These are phyloP conservation scores for Characodon lateralis DNA, from an alignment of 2,797 vertebrate genomes.

Conservation along the genomic window DNA sequence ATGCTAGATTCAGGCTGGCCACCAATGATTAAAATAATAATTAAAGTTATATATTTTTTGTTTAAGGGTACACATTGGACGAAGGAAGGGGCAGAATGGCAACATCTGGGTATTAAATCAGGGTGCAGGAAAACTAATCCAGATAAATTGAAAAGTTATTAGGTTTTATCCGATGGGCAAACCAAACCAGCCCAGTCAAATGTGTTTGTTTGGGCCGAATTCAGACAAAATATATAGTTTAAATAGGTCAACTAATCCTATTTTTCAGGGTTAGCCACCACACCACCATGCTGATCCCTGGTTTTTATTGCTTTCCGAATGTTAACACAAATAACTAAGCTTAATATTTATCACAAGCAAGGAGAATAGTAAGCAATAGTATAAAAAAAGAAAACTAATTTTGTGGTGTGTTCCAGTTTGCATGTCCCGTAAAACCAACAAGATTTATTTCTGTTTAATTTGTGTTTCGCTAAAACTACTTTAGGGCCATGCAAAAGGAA, in stretches of 20 bases:
- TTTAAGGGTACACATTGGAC: not conserved
- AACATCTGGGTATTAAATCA: not conserved
- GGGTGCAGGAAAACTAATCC: not conserved
- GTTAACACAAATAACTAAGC: not conserved
- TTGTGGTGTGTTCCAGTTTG: not conserved
- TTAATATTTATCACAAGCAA: not conserved
- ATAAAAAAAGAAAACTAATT: not conserved
- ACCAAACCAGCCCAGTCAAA: not conserved
- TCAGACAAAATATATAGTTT: not conserved
- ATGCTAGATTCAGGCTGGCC: not conserved
- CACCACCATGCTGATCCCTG: not conserved
- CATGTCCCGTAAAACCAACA: not conserved
- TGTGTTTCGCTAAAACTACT: not conserved
- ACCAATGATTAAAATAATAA: not conserved
- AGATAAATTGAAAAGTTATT: not conserved
- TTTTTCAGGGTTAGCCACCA: not conserved
- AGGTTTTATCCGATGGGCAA: not conserved
- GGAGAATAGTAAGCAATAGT: not conserved
- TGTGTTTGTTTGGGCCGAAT: not conserved
- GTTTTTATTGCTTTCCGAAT: not conserved
- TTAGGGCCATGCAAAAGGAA: not conserved
- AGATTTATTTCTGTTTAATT: not conserved
- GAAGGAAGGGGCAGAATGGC: not conserved
- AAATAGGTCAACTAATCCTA: not conserved
- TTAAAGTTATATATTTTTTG: not conserved